A percentile compares a stretch with the other conserved stretches of the same genome.
phyloP scores from a whole-genome alignment of 2,797 vertebrate genomes.

The Xenopus petersii region DNA sequence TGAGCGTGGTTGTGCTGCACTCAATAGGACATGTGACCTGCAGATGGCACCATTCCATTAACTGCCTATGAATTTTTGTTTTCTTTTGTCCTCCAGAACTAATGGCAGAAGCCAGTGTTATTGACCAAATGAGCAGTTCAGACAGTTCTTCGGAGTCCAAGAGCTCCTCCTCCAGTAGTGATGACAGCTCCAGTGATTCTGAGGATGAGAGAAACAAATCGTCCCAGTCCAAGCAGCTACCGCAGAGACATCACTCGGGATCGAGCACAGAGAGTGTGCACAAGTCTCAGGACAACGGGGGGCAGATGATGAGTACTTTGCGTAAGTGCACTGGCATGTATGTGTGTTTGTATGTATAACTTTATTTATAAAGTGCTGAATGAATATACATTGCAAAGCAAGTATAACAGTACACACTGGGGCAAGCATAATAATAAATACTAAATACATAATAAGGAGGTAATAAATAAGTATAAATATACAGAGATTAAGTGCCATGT shows the following conservation, averaged over 20 bases:
- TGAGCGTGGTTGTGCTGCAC: too few species aligned
- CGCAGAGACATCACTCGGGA: slow-evolving; percentile 66
- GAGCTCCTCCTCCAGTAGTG: slow-evolving; percentile 88
- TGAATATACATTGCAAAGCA: too few species aligned
- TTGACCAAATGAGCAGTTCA: slow-evolving; percentile 91
- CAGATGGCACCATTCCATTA: too few species aligned
- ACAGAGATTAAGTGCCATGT: too few species aligned
- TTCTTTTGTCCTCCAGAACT: slow-evolving; percentile 73
- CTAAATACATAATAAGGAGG: too few species aligned
- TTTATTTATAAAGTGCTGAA: too few species aligned
- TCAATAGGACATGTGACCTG: too few species aligned
- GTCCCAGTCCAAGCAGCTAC: slow-evolving; percentile 53
- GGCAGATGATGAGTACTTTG: slow-evolving; percentile 87
- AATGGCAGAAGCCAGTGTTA: slow-evolving; percentile 88
- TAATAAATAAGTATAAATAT: too few species aligned
- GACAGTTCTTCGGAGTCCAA: slow-evolving; percentile 89
- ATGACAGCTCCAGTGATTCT: slow-evolving; percentile 86
- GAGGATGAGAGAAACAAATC: slow-evolving; percentile 72
- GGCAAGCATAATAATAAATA: too few species aligned
- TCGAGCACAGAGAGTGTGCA: slow-evolving; percentile 59
- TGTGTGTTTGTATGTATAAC: too few species aligned
- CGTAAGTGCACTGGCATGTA: slow-evolving; percentile 72
- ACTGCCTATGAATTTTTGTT: slow-evolving; percentile 3
- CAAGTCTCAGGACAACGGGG: slow-evolving; percentile 70
- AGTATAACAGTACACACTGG: too few species aligned